Base-by-base conservation (phyloP, 2,113 vertebrate species). In the Lutjanus erythropterus region DNA sequence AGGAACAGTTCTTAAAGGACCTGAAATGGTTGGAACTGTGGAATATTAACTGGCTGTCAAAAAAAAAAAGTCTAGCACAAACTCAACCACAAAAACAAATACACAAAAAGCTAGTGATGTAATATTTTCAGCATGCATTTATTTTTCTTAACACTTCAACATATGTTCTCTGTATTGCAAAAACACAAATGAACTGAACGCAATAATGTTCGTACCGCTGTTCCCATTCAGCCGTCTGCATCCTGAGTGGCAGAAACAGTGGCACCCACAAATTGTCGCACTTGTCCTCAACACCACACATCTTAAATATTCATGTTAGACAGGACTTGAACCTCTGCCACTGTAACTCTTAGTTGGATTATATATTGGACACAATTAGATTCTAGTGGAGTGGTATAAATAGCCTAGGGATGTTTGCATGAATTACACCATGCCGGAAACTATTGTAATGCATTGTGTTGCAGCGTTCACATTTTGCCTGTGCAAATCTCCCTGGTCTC, bases 341-440 rank as follows among this genome's bases (percentile, higher is more conserved):
- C 84, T 76, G 84, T 85, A 86, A 92, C 91, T 90, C 91, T 92
- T 86, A 91, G 91, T 86, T 91, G 89, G 91, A 93, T 95, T 93
- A 91, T 90, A 91, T 89, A 88, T 94, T 86, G 86, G 81, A 92
- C 89, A 92, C 92, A 94, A 94, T 94, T 94, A 91, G 84, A 93
- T 93, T 92, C 75, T 86, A 84, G 81, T 78, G 37, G 78, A 88
- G 85, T 83, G 84, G 86, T 93, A 93, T 91, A 86, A 94, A 93
- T 92, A 94, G 92, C 92, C 92, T 19, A 42, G 77, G 91, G 94
- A 92, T 91, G 93, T 89, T 93, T 94, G 93, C 92, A 92, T 93
- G 84, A 93, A 92, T 93, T 88, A 89, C 74, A 84, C 52, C 71
- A 72, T 47, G 86, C 88, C 79, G 70, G 81, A 92, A 94, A 92